These are phyloP conservation scores for Oscarella lobularis DNA, from an alignment of 37 sponge, comb jelly and placozoan genomes.

Conservation along the genomic window DNA sequence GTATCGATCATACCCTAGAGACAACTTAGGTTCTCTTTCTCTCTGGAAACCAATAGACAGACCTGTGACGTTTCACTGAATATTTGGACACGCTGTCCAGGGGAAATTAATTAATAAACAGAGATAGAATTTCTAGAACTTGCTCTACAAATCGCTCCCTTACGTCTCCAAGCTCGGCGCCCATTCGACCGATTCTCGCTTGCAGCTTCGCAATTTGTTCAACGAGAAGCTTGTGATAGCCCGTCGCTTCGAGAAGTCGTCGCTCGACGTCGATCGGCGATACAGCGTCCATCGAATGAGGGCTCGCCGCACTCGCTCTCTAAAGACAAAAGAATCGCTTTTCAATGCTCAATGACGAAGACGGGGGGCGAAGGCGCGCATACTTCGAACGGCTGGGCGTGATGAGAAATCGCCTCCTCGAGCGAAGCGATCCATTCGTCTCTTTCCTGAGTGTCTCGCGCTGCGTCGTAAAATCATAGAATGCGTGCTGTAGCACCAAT, in stretches of 20 bases:
- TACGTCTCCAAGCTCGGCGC: not conserved
- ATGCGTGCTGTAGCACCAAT: not conserved
- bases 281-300: too few species aligned
- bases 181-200: not conserved
- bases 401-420: conserved; percentile 45
- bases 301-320: too few species aligned
- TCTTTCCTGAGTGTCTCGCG: conserved; percentile 65
- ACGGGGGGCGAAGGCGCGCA: not conserved
- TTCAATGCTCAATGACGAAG: too few species aligned
- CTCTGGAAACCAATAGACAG: not conserved
- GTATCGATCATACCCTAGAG: conserved; percentile 43
- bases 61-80: not conserved
- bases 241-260: conserved; percentile 42
- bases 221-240: conserved; percentile 45
- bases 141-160: not conserved
- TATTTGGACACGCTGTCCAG: not conserved
- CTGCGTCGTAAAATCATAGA: conserved; percentile 8
- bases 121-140: too few species aligned
- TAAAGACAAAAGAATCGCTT: too few species aligned
- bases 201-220: conserved; percentile 30
- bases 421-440: conserved; percentile 79
- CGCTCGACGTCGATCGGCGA: conserved; percentile 15
- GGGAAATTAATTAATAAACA: too few species aligned
- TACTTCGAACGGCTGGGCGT: conserved; percentile 25
- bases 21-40: too few species aligned